Evolutionary conservation across 2,797 vertebrate genomes (phyloP).

Genomic region (Onychomys leucogaster): DNA sequence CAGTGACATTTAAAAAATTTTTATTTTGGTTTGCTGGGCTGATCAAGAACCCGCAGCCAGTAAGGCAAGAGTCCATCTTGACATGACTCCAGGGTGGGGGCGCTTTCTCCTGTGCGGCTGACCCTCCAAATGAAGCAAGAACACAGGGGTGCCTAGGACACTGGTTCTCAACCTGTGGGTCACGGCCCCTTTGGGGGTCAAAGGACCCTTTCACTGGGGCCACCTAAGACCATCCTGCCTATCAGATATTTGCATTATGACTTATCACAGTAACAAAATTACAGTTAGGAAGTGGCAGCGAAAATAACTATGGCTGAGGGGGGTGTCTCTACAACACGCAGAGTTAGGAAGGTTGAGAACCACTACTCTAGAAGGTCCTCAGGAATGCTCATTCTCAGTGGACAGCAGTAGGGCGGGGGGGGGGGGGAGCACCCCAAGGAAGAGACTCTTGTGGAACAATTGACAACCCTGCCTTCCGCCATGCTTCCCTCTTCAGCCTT

Average conservation of each 20-base stretch:
- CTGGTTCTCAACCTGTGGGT: not conserved
- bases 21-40: not conserved
- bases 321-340: not conserved
- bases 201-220: not conserved
- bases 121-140: not conserved
- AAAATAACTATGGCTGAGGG: too few species aligned
- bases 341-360: not conserved
- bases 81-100: not conserved
- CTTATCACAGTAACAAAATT: not conserved
- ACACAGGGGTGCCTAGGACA: not conserved
- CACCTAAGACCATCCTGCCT: not conserved
- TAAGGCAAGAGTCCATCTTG: not conserved
- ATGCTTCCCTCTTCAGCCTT: not conserved
- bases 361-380: not conserved
- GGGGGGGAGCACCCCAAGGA: not conserved
- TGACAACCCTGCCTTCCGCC: not conserved
- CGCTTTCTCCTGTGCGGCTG: not conserved
- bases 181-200: too few species aligned
- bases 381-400: not conserved
- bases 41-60: not conserved
- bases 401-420: not conserved
- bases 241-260: not conserved
- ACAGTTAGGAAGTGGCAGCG: not conserved
- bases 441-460: not conserved
- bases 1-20: not conserved